phyloP scores from a whole-genome alignment of 2,797 vertebrate species.

The Rhynchonycteris naso region DNA sequence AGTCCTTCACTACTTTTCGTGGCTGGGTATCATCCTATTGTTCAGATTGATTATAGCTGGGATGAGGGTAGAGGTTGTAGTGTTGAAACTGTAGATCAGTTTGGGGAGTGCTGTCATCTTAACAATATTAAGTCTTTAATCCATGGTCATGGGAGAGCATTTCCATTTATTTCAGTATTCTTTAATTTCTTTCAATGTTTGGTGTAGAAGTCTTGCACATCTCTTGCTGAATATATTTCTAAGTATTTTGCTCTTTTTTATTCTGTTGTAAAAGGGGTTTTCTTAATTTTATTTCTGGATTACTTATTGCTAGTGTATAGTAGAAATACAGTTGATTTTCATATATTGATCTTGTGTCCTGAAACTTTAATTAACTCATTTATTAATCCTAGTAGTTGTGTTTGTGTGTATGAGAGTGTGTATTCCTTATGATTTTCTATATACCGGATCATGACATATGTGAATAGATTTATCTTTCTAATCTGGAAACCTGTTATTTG shows the following conservation, averaged over 20 bases:
- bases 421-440: not conserved
- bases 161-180: not conserved
- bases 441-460: not conserved
- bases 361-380: not conserved
- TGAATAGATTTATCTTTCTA: not conserved
- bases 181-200: not conserved
- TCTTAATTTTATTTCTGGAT: conserved; percentile 13
- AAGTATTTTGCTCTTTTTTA: not conserved
- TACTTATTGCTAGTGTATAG: not conserved
- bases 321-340: not conserved
- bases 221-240: no score
- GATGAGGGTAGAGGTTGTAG: not conserved
- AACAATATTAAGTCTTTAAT: not conserved
- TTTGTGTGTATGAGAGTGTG: not conserved
- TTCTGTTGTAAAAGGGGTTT: not conserved
- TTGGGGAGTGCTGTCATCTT: not conserved
- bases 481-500: not conserved
- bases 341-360: not conserved
- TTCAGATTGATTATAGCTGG: not conserved
- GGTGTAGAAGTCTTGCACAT: not conserved
- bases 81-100: not conserved
- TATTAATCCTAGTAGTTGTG: not conserved
- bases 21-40: not conserved
- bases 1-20: not conserved
- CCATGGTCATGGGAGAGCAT: not conserved